Evolutionary conservation across 2,888 invertebrate genomes (phyloP), one percentile per base, ranked within the genome.

Genomic region (Escarpia spicata): DNA sequence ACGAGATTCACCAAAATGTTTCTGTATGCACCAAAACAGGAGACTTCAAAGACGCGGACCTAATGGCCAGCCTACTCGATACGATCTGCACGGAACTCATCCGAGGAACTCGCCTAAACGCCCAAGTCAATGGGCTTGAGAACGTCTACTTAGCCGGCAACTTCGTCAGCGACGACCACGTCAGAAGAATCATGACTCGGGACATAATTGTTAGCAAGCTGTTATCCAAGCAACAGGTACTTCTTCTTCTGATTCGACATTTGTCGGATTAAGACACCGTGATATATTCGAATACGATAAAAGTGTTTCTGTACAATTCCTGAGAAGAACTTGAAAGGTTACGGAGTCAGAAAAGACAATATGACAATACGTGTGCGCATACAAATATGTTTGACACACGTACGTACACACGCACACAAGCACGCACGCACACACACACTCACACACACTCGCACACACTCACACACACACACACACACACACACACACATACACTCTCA

Each of bases 121-220:
- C 75, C 75, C 75, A 26, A 26, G 75, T 75, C 19, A 75, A n/a
- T n/a, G 75, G 75, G 26, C 75, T 26, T 6, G 75, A 75, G 75
- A 75, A 75, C n/a, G 75, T 75, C 75, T 75, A 75, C n/a, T 75
- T 75, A n/a, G 75, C 75, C 19, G 75, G 75, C 75, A 75, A 75
- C 75, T 75, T 75, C 75, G 75, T 75, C 75, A 75, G 19, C 75
- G 19, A 75, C 75, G 75, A 75, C 75, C 75, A 75, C 15, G 75
- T 75, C 75, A 75, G 75, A 75, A 19, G 26, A 75, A 75, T 26
- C 75, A 75, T 75, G 19, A 75, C 19, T 75, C 75, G 75, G 6
- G 75, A 75, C 6, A 15, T 75, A 75, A 75, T 75, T 3, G 19
- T 37, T 90, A n/a, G 75, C 75, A n/a, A 75, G 2, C 75, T 26